These are phyloP conservation scores for Trialeurodes vaporariorum DNA, from an alignment of 1,140 invertebrate species.

Conservation along the genomic window DNA sequence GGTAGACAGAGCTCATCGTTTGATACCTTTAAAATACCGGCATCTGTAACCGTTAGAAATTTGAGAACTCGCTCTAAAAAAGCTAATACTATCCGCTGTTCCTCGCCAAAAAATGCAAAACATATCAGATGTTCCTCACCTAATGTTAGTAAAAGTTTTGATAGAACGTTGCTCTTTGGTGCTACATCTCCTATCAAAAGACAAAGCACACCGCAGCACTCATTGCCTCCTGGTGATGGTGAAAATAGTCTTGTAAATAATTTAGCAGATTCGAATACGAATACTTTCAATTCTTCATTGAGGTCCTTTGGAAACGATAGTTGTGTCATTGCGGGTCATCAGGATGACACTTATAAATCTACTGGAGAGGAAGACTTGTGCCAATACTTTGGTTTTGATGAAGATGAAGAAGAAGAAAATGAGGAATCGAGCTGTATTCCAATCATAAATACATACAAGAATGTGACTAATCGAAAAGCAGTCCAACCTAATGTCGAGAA, in stretches of 20 bases:
- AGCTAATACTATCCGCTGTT: background rate
- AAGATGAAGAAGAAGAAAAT: background rate
- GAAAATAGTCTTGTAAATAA: too few relatives aligned
- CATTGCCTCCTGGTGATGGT: too few relatives aligned
- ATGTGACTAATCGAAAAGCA: too few relatives aligned
- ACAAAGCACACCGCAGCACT: background rate
- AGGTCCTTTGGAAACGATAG: background rate
- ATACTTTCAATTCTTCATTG: background rate
- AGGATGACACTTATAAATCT: background rate
- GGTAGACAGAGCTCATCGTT: background rate
- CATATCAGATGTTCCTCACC: background rate
- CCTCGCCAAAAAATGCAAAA: background rate
- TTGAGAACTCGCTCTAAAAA: background rate
- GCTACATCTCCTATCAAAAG: background rate
- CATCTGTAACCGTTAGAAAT: background rate
- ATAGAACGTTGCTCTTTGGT: background rate
- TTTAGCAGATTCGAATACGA: too few relatives aligned
- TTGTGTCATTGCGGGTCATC: background rate
- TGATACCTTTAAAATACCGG: background rate
- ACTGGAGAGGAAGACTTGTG: background rate
- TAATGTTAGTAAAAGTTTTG: background rate
- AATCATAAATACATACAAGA: too few relatives aligned
- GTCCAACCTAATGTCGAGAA: too few relatives aligned
- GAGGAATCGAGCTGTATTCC: too few relatives aligned
- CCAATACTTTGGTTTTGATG: background rate